Conservation (phyloP, 1,140 invertebrate genomes). For the Musca domestica region DNA sequence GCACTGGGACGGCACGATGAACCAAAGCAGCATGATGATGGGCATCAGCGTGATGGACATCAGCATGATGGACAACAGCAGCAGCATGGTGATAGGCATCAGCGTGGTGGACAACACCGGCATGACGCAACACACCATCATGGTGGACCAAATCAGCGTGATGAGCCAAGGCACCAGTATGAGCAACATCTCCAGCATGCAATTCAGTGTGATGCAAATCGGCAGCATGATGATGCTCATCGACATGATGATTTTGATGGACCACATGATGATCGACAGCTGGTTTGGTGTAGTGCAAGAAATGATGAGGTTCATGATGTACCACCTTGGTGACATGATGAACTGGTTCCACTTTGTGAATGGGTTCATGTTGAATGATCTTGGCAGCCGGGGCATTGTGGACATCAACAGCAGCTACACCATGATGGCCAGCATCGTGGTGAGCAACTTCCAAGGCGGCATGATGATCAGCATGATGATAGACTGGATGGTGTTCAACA, state of each 20-base stretch:
- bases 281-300: constrained; percentile 45
- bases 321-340: constrained; percentile 46
- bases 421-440: constrained; percentile 35
- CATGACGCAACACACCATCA: constrained; percentile 34
- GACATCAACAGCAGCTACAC: constrained; percentile 26
- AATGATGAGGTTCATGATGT: constrained; percentile 43
- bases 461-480: constrained; percentile 38
- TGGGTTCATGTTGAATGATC: constrained; percentile 41
- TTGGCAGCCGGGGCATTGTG: constrained; percentile 28
- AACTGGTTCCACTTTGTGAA: constrained; percentile 42
- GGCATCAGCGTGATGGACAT: constrained; percentile 28
- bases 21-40: constrained; percentile 42
- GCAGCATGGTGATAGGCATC: constrained; percentile 33
- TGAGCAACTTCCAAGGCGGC: constrained; percentile 30
- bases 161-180: constrained; percentile 25
- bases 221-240: constrained; percentile 34
- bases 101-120: constrained; percentile 27
- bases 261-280: constrained; percentile 45
- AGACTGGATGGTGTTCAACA: constrained; percentile 31
- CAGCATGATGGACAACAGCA: constrained; percentile 31
- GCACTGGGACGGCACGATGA: constrained; percentile 34
- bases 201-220: constrained; percentile 32
- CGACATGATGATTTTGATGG: constrained; percentile 34
- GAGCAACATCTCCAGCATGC: constrained; percentile 26
- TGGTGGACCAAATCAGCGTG: constrained; percentile 32